Conservation (phyloP, 2,888 invertebrate species). For the Chaetogeoica ovagalla region DNA sequence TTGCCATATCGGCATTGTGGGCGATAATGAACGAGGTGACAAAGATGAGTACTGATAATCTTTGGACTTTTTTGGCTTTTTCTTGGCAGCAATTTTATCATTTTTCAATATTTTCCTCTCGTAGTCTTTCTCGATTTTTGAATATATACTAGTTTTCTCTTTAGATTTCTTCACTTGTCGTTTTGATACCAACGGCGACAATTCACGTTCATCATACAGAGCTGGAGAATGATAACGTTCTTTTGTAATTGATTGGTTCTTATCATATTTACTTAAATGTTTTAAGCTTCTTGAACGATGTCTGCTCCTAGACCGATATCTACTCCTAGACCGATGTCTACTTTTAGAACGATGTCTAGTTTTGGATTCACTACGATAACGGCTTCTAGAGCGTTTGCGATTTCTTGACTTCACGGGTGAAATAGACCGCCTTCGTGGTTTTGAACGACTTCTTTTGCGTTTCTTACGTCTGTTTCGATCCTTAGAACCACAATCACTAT, state of each 20-base stretch:
- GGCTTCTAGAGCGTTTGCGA: constrained; percentile 54
- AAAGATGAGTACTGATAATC: constrained; percentile 41
- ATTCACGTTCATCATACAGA: constrained; percentile 59
- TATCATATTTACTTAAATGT: constrained; percentile 58
- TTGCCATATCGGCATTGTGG: constrained; percentile 6
- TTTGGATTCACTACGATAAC: constrained; percentile 49
- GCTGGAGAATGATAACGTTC: constrained; percentile 58
- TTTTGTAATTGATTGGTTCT: constrained; percentile 57
- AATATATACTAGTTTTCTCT: constrained; percentile 43
- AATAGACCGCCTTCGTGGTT: constrained; percentile 56
- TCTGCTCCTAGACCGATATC: constrained; percentile 55
- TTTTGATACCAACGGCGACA: constrained; percentile 38
- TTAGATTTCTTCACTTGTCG: constrained; percentile 43
- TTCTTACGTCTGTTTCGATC: constrained; percentile 24
- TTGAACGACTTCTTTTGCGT: constrained; percentile 52
- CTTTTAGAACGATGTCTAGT: constrained; percentile 31
- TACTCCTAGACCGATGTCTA: constrained; percentile 54
- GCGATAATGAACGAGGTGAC: constrained; percentile 38
- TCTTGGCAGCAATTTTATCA: constrained; percentile 22
- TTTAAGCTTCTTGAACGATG: constrained; percentile 59
- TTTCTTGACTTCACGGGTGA: constrained; percentile 29
- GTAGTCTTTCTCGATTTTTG: constrained; percentile 51
- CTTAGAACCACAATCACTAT: constrained; percentile 47
- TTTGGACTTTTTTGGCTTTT: constrained; percentile 43
- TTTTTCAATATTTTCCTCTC: constrained; percentile 36